Evolutionary conservation across 1,140 invertebrate genomes (phyloP).

Genomic region (Venturia canescens): DNA sequence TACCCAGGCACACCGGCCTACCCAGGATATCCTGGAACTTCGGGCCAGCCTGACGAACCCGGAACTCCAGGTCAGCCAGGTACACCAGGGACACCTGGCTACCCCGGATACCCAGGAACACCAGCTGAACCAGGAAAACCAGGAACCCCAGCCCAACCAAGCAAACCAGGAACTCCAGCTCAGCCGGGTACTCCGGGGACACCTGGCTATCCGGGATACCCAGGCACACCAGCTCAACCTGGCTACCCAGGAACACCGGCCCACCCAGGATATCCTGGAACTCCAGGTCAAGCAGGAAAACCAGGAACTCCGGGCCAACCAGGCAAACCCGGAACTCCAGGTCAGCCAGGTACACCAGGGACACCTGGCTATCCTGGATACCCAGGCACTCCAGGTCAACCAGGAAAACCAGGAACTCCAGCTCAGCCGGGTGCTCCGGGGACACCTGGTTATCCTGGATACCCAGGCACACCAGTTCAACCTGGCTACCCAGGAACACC

Average conservation of each 20-base stretch:
- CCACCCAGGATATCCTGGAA: background rate
- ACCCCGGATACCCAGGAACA: conserved; percentile 35
- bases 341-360: background rate
- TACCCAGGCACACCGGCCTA: no score
- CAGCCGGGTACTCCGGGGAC: conserved; percentile 17
- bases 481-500: no score
- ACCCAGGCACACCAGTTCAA: background rate
- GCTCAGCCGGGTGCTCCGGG: background rate
- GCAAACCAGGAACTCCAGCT: conserved; percentile 47
- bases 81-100: no score
- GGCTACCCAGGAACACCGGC: no score
- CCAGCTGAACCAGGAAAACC: no score
- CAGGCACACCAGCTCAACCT: conserved; percentile 45
- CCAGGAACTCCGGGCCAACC: no score
- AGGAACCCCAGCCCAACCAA: conserved; percentile 34
- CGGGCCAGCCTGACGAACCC: no score
- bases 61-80: conserved; percentile 52
- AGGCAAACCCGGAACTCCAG: no score
- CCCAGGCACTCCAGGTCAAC: conserved; percentile 45
- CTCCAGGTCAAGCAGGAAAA: background rate
- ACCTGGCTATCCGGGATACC: conserved; percentile 20
- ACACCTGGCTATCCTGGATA: conserved; percentile 15
- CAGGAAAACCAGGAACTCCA: conserved; percentile 43
- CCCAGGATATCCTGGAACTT: no score
- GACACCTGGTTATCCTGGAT: conserved; percentile 21